Base-by-base conservation (phyloP, 2,888 invertebrate species). In the Aspidiotus rigidus region DNA sequence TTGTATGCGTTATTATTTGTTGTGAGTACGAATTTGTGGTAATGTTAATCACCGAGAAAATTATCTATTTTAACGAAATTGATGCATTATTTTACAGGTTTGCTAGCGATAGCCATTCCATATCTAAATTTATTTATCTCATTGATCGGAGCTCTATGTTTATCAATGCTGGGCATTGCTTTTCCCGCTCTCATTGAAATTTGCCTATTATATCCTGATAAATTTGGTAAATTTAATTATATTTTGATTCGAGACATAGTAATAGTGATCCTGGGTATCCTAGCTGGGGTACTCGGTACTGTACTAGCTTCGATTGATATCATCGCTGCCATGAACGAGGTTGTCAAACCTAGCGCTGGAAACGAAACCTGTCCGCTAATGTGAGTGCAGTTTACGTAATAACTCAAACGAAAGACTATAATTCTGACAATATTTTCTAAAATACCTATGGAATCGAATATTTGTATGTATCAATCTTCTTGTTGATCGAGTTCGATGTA, bases 181-280 rank as follows among this genome's bases (percentile, higher is more conserved):
- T 88, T 89, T 76, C 89, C 89, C 28, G 87, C 88, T 1, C 81
- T 87, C 42, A 86, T 89, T 74, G 86, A 89, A 75, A 80, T 87
- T 56, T 86, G 89, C 75, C 86, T 87, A 0, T 80, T 84, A 71
- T 89, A 85, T 83, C 84, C 86, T 0, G 70, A 72, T 17, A 79
- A 81, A 28, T 78, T 81, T n/a, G 84, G 84, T 0, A 79, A 79
- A 63, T 77, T 75, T 72, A 78, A 77, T 62, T 73, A 78, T 72
- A 77, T 80, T 42, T 74, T 83, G 9, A 74, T 79, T 73, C 83
- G 81, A 74, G 80, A 83, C 73, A 74, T 82, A 1, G 67, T 80
- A 2, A 76, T 84, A 41, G 81, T 83, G 59, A 66, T 82, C 2
- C 79, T 83, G 71, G 83, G 83, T 0, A 73, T 82, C 13, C 73